Evolutionary conservation across 2,797 vertebrate species (phyloP), one percentile per base, ranked within the genome.

Genomic region (Enteromius argenteus): DNA sequence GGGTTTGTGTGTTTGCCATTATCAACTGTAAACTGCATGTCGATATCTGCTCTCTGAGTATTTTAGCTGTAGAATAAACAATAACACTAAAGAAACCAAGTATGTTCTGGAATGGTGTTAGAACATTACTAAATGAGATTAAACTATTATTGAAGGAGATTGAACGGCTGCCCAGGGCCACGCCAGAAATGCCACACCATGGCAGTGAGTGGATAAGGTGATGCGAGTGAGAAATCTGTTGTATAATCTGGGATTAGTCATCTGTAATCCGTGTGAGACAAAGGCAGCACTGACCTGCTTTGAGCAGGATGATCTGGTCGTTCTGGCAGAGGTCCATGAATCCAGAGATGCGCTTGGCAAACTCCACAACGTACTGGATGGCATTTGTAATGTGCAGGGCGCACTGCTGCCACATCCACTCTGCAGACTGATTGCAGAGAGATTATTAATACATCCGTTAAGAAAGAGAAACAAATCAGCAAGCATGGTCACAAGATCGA

Each of bases 321-420:
- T 98, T 98, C 94, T 98, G 97, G 92, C 97, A 97, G 68, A 97
- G 95, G 87, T 98, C 97, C 97, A 98, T 97, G 91, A 98, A 98
- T 89, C 97, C 97, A 3, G 95, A 93, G 32, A 97, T 95, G 69
- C 96, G 96, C 91, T 98, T 98, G 91, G 97, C 97, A 0, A 98
- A 98, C 92, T 98, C 97, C 93, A 98, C 97, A 84, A 98, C 96
- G 4, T 98, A 98, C 92, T 98, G 97, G 90, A 98, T 97, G 91
- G 97, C 96, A 0, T 97, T 96, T 91, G 97, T 98, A 87, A 98
- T 95, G 90, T 97, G 96, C 85, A 96, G 92, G 5, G 97, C 95
- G 58, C 97, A 98, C 91, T 97, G 95, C 90, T 97, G 96, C 97
- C 97, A 97, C 97, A 98, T 97, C 93, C 93, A 95, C 91, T 98